Evolutionary conservation across 2,113 vertebrate species (phyloP).

Genomic region (Thamnophis sirtalis): DNA sequence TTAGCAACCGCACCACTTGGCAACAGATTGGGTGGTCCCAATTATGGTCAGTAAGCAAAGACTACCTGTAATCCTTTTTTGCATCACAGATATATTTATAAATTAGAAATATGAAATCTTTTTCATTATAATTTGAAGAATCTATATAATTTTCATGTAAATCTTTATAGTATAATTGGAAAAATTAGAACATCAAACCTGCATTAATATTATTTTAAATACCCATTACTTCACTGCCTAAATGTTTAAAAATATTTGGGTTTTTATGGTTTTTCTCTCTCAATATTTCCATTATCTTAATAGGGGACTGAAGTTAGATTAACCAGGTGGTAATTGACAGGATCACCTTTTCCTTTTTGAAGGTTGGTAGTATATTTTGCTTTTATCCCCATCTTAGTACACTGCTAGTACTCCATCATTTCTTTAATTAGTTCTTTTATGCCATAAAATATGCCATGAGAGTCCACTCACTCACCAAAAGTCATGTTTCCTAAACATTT

Average conservation of each 20-base stretch:
- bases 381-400: neutral
- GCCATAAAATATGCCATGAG: slow-evolving; percentile 1
- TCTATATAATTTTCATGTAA: neutral
- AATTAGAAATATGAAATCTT: neutral
- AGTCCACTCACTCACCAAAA: neutral
- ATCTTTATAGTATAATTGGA: slow-evolving; percentile 2
- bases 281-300: slow-evolving; percentile 24
- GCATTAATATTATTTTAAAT: neutral
- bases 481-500: slow-evolving; percentile 7
- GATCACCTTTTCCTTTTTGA: slow-evolving; percentile 30
- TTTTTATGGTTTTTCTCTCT: neutral
- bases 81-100: neutral
- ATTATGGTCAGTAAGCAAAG: neutral
- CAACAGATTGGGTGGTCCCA: neutral
- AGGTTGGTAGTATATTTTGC: neutral
- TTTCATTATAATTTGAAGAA: neutral
- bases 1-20: neutral
- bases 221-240: neutral
- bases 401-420: slow-evolving; percentile 21
- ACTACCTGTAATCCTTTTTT: neutral
- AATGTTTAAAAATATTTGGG: slow-evolving; percentile 4
- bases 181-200: neutral
- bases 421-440: slow-evolving; percentile 20
- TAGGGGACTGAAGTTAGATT: slow-evolving; percentile 1
- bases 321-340: slow-evolving; percentile 20